phyloP scores from a whole-genome alignment of 35 echinoderm and acorn worm species.

The Lytechinus pictus region DNA sequence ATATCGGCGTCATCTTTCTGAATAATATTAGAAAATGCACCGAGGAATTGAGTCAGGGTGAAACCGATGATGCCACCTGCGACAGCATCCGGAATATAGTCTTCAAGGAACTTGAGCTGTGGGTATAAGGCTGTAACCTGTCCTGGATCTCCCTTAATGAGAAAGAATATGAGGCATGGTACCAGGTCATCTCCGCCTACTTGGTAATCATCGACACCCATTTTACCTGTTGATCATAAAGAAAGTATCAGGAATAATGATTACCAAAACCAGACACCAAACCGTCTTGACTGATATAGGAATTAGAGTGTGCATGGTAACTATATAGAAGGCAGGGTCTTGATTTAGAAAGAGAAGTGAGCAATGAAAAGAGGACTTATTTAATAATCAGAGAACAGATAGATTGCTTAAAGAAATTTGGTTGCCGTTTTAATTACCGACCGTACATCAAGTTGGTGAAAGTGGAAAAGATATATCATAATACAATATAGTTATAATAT shows the following conservation, averaged over 20 bases:
- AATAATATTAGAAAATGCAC: conserved; percentile 63
- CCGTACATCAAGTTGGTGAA: too few species aligned
- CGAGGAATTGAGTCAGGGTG: conserved; percentile 63
- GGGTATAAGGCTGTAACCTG: conserved; percentile 61
- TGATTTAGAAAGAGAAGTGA: too few species aligned
- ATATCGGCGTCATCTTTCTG: background rate
- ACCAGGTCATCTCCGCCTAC: conserved; percentile 76
- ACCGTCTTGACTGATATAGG: too few species aligned
- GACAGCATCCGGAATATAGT: conserved; percentile 78
- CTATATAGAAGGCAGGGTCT: too few species aligned
- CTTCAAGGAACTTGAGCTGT: conserved; percentile 70
- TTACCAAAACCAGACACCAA: background rate
- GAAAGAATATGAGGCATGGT: conserved; percentile 69
- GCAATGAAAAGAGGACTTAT: too few species aligned
- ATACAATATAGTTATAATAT: background rate
- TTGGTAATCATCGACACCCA: background rate
- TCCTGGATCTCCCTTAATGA: conserved; percentile 71
- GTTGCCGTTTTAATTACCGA: too few species aligned
- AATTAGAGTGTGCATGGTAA: too few species aligned
- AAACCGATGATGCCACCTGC: conserved; percentile 69
- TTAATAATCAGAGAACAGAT: too few species aligned
- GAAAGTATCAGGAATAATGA: background rate
- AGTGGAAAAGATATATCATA: too few species aligned
- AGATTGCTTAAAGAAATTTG: too few species aligned
- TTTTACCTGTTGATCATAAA: background rate